Evolutionary conservation across 2,888 invertebrate genomes (phyloP).

Genomic region (Oscheius sp.): DNA sequence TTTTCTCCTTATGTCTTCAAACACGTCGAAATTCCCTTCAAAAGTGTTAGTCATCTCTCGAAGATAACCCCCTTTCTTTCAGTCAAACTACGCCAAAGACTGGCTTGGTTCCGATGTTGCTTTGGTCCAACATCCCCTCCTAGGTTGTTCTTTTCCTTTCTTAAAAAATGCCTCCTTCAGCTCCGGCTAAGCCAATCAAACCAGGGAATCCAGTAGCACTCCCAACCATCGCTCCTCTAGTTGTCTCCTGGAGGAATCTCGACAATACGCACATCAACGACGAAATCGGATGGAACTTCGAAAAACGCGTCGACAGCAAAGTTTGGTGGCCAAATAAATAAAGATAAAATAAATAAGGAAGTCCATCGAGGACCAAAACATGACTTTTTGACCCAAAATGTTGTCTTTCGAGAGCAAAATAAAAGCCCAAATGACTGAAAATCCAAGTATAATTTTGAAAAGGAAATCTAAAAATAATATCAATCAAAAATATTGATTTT

Average conservation of each 20-base stretch:
- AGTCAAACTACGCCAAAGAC: constrained; percentile 59
- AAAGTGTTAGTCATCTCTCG: constrained; percentile 45
- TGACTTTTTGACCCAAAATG: too few species aligned
- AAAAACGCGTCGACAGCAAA: constrained; percentile 62
- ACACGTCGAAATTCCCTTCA: constrained; percentile 58
- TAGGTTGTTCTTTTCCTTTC: constrained; percentile 27
- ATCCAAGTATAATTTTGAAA: too few species aligned
- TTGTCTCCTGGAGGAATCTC: constrained; percentile 57
- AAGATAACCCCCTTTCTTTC: constrained; percentile 13
- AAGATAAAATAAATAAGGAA: background rate
- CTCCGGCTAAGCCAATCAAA: constrained; percentile 52
- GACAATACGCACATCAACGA: constrained; percentile 54
- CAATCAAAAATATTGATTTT: too few species aligned
- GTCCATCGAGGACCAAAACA: too few species aligned
- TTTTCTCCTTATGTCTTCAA: constrained; percentile 60
- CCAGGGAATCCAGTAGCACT: constrained; percentile 59
- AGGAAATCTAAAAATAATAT: too few species aligned
- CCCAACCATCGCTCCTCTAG: constrained; percentile 60
- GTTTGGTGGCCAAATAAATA: constrained; percentile 64
- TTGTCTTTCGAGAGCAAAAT: too few species aligned
- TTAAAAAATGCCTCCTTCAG: constrained; percentile 25
- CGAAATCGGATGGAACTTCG: constrained; percentile 61
- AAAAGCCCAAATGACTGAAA: too few species aligned
- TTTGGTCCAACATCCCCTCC: constrained; percentile 51
- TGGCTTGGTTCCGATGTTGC: constrained; percentile 61